Conservation (phyloP, 2,797 vertebrate species). For the Liparis tanakae region DNA sequence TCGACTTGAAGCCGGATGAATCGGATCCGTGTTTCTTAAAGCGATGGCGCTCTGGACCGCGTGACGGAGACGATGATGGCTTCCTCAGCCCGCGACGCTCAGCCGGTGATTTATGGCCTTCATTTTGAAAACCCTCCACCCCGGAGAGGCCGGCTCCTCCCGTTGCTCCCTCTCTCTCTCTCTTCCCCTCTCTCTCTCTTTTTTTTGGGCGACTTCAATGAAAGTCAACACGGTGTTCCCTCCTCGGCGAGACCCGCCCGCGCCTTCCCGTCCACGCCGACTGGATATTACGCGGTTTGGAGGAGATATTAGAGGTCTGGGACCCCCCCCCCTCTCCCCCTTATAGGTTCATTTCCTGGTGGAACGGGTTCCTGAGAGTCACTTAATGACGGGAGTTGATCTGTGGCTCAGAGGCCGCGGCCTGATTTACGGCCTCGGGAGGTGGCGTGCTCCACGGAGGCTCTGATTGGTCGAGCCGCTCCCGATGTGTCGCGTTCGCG, state of each 20-base stretch:
- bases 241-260: too few relatives aligned
- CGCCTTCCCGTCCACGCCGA: slow-evolving; percentile 5
- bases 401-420: slow-evolving; percentile 18
- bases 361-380: slow-evolving; percentile 52
- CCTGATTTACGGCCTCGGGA: too few relatives aligned
- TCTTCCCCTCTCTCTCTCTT: not conserved
- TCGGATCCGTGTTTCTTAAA: not conserved
- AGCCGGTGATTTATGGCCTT: slow-evolving; percentile 37
- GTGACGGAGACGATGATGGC: not conserved
- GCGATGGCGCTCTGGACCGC: not conserved
- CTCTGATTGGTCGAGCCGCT: too few relatives aligned
- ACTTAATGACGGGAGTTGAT: slow-evolving; percentile 63
- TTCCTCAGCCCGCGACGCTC: not conserved
- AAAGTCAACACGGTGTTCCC: slow-evolving; percentile 22
- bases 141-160: too few relatives aligned
- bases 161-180: too few relatives aligned
- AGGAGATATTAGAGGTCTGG: slow-evolving; percentile 50
- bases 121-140: not conserved
- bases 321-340: slow-evolving; percentile 34
- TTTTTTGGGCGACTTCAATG: not conserved
- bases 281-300: slow-evolving; percentile 33
- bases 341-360: slow-evolving; percentile 54
- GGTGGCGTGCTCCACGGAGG: too few relatives aligned
- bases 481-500: too few relatives aligned
- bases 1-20: not conserved